Evolutionary conservation across 2,113 vertebrate genomes (phyloP).

Genomic region (Haliaeetus leucogaster): DNA sequence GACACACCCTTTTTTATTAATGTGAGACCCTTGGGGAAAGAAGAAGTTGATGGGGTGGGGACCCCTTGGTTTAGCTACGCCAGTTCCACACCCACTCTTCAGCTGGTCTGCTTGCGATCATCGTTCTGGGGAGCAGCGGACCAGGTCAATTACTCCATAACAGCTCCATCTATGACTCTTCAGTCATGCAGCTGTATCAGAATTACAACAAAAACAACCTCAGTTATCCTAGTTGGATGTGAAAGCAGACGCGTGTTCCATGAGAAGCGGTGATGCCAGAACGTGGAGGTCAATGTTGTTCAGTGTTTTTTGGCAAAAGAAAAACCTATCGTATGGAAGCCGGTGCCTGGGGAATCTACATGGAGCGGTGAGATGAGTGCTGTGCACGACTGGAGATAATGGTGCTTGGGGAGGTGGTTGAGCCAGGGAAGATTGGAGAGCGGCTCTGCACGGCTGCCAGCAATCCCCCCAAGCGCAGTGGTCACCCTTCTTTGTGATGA

Average conservation of each 20-base stretch:
- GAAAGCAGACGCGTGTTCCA: constrained; percentile 30
- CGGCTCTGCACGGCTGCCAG: not conserved
- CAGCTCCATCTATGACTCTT: not conserved
- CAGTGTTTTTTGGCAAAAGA: constrained; percentile 33
- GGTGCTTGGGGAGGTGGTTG: not conserved
- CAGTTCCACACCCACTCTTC: constrained; percentile 36
- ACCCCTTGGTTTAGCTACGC: not conserved
- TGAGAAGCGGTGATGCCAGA: constrained; percentile 40
- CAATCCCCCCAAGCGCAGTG: not conserved
- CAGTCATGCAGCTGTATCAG: constrained; percentile 27
- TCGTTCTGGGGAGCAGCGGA: not conserved
- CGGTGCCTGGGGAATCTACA: constrained; percentile 48
- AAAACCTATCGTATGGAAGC: not conserved
- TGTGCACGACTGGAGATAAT: not conserved
- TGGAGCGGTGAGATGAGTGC: constrained; percentile 9
- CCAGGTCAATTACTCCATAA: not conserved
- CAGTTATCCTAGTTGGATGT: constrained; percentile 23
- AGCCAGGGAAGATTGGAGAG: constrained; percentile 48
- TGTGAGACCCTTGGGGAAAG: not conserved
- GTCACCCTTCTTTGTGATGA: not conserved
- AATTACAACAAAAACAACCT: not conserved
- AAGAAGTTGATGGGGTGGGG: constrained; percentile 5
- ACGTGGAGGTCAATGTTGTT: constrained; percentile 42
- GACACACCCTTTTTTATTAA: not conserved
- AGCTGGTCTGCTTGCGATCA: constrained; percentile 32